Evolutionary conservation across 2,888 invertebrate species (phyloP).

Genomic region (Lapara coniferarum): DNA sequence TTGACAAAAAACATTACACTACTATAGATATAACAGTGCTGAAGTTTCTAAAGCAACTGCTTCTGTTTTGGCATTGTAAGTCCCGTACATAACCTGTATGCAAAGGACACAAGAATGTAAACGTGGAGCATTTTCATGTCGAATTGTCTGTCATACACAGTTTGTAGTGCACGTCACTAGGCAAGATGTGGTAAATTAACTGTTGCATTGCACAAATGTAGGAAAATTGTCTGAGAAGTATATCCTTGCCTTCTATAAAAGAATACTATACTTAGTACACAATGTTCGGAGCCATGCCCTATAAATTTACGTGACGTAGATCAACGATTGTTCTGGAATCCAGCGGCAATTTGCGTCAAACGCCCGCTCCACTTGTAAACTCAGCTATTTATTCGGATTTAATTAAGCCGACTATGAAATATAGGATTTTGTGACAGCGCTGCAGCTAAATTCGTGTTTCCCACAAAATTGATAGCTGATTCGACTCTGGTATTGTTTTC

Average conservation of each 20-base stretch:
- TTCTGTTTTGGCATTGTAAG: no score
- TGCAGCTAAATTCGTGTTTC: neutral
- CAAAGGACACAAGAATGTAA: no score
- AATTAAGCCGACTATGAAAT: slow-evolving; percentile 13
- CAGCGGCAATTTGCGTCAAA: slow-evolving; percentile 22
- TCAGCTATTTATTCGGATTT: neutral
- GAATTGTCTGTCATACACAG: no score
- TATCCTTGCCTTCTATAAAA: neutral
- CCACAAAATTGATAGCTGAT: neutral
- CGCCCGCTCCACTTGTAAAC: slow-evolving; percentile 8
- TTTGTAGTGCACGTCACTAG: no score
- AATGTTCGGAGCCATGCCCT: slow-evolving; percentile 9
- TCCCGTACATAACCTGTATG: no score
- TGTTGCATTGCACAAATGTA: no score
- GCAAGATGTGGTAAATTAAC: no score
- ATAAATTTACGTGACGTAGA: slow-evolving; percentile 9
- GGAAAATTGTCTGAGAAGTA: no score
- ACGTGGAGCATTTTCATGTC: no score
- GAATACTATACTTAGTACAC: neutral
- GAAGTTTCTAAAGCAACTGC: no score
- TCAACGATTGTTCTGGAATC: slow-evolving; percentile 17
- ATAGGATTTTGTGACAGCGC: slow-evolving; percentile 9
- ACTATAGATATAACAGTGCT: no score
- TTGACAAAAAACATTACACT: no score
- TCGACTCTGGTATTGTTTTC: neutral